Evolutionary conservation across 2,888 invertebrate species (phyloP).

Genomic region (Amblyjoppa proteus): DNA sequence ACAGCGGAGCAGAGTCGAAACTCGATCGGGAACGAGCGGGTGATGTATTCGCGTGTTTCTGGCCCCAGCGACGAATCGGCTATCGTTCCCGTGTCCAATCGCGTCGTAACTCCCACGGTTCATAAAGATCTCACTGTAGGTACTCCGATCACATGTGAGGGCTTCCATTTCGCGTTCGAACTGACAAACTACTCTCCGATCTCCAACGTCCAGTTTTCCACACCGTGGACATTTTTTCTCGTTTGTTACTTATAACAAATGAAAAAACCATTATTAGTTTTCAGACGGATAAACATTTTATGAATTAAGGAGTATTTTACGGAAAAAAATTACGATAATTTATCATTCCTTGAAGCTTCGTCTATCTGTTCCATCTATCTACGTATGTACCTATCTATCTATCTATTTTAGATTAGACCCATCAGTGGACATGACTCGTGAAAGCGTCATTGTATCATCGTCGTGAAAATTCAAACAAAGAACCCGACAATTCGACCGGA

Average conservation of each 20-base stretch:
- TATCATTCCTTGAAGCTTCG: no score
- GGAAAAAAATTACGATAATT: no score
- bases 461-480: no score
- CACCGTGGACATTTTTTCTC: not conserved
- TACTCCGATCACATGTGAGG: not conserved
- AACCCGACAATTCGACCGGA: no score
- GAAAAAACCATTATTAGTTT: not conserved
- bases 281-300: no score
- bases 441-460: no score
- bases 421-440: no score
- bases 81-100: slow-evolving; percentile 43
- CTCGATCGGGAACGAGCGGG: slow-evolving; percentile 30
- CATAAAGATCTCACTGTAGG: slow-evolving; percentile 59
- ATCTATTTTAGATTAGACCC: no score
- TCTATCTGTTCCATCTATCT: no score
- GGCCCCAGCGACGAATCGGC: slow-evolving; percentile 20
- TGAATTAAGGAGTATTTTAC: no score
- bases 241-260: not conserved
- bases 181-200: slow-evolving; percentile 33
- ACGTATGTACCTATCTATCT: no score
- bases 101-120: slow-evolving; percentile 62
- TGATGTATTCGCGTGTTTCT: not conserved
- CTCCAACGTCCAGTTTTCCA: not conserved
- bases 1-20: slow-evolving; percentile 46
- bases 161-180: slow-evolving; percentile 25